Conservation (phyloP, 2,113 vertebrate species). For the Centropus unirufus region DNA sequence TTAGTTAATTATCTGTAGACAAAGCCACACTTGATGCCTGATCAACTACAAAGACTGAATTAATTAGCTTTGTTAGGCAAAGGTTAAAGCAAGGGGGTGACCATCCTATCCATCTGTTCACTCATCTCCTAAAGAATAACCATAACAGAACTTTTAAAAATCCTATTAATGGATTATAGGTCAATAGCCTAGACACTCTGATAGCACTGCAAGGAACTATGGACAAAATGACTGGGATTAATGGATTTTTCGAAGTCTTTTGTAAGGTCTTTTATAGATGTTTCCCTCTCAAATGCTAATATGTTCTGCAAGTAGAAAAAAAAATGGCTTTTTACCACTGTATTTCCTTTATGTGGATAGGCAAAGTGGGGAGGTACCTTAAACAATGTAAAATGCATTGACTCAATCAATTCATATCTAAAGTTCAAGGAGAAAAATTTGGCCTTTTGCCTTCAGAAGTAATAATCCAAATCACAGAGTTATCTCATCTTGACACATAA, state of each 20-base stretch:
- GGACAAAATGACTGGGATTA: constrained; percentile 57
- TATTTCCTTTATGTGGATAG: constrained; percentile 27
- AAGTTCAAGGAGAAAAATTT: constrained; percentile 59
- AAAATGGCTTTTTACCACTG: constrained; percentile 27
- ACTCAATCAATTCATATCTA: constrained; percentile 55
- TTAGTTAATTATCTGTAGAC: constrained; percentile 62
- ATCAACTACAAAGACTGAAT: constrained; percentile 58
- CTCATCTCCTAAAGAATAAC: constrained; percentile 40
- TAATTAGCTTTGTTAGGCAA: constrained; percentile 65
- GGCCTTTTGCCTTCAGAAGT: constrained; percentile 51
- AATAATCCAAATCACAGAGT: constrained; percentile 23
- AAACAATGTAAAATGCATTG: constrained; percentile 44
- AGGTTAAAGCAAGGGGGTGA: constrained; percentile 47
- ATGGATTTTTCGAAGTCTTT: constrained; percentile 55
- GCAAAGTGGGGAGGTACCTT: constrained; percentile 25
- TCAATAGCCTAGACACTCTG: constrained; percentile 37
- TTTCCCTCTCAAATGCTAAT: constrained; percentile 60
- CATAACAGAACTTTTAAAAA: constrained; percentile 59
- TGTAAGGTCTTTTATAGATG: constrained; percentile 31
- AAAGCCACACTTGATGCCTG: constrained; percentile 30
- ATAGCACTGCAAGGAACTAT: constrained; percentile 34
- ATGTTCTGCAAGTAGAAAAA: constrained; percentile 16
- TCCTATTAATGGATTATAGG: constrained; percentile 68
- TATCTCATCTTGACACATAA: constrained; percentile 35
- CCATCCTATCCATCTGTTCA: constrained; percentile 49